A percentile compares a stretch with the other conserved stretches of the same genome.
Evolutionary conservation across 2,113 vertebrate genomes (phyloP).

Genomic region (Oryzias javanicus): DNA sequence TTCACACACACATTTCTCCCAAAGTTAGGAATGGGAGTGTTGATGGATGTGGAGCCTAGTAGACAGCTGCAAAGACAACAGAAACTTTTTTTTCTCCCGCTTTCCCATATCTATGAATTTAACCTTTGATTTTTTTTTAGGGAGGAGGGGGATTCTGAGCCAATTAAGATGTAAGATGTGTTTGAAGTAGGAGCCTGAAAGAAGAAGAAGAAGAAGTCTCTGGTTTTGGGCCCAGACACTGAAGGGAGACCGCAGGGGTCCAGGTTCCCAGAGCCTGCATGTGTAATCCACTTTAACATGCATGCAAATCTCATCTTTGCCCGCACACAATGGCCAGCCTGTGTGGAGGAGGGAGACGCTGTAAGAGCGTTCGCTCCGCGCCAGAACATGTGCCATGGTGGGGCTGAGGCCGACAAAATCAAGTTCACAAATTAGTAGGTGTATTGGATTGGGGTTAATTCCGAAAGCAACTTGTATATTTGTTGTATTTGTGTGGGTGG

Average conservation of each 20-base stretch:
- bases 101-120: constrained; percentile 41
- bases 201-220: constrained; percentile 43
- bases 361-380: constrained; percentile 40
- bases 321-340: constrained; percentile 77
- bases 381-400: constrained; percentile 32
- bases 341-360: constrained; percentile 54
- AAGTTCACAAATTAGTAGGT: constrained; percentile 43
- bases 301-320: constrained; percentile 81
- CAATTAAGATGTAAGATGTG: constrained; percentile 62
- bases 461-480: constrained; percentile 59
- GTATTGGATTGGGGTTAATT: constrained; percentile 50
- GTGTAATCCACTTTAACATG: constrained; percentile 81
- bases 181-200: constrained; percentile 66
- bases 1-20: constrained; percentile 30
- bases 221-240: constrained; percentile 25
- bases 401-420: constrained; percentile 27
- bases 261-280: constrained; percentile 73
- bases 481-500: constrained; percentile 12
- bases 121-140: constrained; percentile 52
- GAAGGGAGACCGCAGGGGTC: constrained; percentile 67
- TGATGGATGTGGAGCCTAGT: constrained; percentile 25
- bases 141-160: constrained; percentile 23
- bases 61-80: constrained; percentile 22
- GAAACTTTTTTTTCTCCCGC: constrained; percentile 16
- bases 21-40: constrained; percentile 37